Conservation (phyloP, 2,888 invertebrate genomes). For the Fragum whitleyi region DNA sequence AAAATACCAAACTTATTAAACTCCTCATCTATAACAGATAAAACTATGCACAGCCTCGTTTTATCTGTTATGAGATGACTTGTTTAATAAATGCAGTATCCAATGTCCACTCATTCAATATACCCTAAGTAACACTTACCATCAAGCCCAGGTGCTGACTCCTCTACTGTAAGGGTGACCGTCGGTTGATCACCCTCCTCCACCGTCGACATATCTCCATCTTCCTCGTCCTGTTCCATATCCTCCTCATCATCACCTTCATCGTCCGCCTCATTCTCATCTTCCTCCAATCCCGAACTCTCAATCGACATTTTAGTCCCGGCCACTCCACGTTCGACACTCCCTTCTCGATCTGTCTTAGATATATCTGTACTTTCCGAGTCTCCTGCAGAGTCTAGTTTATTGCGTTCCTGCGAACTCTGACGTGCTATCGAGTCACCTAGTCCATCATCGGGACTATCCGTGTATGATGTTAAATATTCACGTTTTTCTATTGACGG, state of each 20-base stretch:
- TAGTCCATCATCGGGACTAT: conserved; percentile 83
- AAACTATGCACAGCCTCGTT: no score
- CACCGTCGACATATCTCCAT: conserved; percentile 34
- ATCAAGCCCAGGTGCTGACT: conserved; percentile 10
- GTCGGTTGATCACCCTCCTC: conserved; percentile 31
- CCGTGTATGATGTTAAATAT: conserved; percentile 70
- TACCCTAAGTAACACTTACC: no score
- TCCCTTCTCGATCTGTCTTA: conserved; percentile 72
- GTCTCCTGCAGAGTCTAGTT: conserved; percentile 78
- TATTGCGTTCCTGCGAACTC: conserved; percentile 75
- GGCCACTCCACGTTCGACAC: conserved; percentile 67
- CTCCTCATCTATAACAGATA: no score
- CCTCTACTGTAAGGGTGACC: conserved; percentile 43
- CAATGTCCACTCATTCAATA: no score
- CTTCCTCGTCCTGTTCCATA: conserved; percentile 42
- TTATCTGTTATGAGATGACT: no score
- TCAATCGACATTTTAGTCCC: conserved; percentile 85
- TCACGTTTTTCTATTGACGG: conserved; percentile 65
- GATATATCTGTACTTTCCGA: conserved; percentile 77
- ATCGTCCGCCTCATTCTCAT: conserved; percentile 68
- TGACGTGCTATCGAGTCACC: conserved; percentile 82
- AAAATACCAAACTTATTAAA: no score
- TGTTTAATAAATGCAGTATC: no score
- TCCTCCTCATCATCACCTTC: conserved; percentile 61
- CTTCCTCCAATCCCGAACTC: conserved; percentile 81